Base-by-base conservation (phyloP, 2,888 invertebrate species). In the Chalcis sispes region DNA sequence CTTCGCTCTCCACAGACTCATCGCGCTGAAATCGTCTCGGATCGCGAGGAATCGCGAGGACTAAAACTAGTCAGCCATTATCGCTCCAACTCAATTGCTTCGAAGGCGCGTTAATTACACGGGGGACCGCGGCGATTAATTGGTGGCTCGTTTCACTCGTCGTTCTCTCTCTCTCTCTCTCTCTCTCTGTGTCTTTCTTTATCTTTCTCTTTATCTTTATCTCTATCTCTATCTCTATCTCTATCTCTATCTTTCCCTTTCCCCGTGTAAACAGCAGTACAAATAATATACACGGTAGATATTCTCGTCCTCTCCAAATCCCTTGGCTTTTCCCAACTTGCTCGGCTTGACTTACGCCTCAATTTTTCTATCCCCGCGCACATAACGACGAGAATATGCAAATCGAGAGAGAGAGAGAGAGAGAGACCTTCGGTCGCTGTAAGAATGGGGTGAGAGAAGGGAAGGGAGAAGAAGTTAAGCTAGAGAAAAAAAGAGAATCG, bases 371-470 rank as follows among this genome's bases (percentile, higher is more conserved):
- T 23, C 8, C 23, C n/a, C 32, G 23, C 52, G 18, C 18, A 25
- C 20, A 10, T 56, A 72, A 71, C 59, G 69, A 67, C 58, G 61
- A 46, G 48, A 70, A 67, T 75, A 64, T 66, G 66, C 29, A 74
- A 75, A 75, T 75, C 58, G n/a, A 3, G 36, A 7, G 10, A 7
- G 10, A 7, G 10, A 7, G 10, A 7, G 10, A 7, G 10, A 7
- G 5, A 7, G 10, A 27, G 40, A 56, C 50, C 56, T 75, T 70
- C 52, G 32, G 29, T 36, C 4, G 10, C n/a, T n/a, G n/a, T n/a
- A n/a, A n/a, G n/a, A n/a, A n/a, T n/a, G n/a, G n/a, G n/a, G n/a
- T n/a, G n/a, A n/a, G n/a, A n/a, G n/a, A n/a, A n/a, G n/a, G n/a
- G n/a, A n/a, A n/a, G n/a, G n/a, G n/a, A n/a, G n/a, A 2, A 5